Evolutionary conservation across 1,140 invertebrate genomes (phyloP).

Genomic region (Tenebrio molitor): DNA sequence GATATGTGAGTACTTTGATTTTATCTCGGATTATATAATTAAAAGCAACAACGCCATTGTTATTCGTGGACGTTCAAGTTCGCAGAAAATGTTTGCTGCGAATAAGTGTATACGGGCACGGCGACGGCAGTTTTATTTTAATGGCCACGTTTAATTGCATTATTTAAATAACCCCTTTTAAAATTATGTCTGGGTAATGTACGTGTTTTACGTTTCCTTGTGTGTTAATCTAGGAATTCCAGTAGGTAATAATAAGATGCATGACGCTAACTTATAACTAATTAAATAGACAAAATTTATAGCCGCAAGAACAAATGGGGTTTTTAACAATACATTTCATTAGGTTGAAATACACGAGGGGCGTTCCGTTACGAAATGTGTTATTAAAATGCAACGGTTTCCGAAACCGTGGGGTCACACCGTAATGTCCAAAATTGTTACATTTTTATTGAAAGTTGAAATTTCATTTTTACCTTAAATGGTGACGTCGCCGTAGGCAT

Average conservation of each 20-base stretch:
- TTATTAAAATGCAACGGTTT: too few relatives aligned
- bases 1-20: slow-evolving; percentile 48
- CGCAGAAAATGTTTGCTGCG: slow-evolving; percentile 32
- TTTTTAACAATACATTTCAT: slow-evolving; percentile 33
- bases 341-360: too few relatives aligned
- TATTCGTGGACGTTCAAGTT: slow-evolving; percentile 35
- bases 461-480: too few relatives aligned
- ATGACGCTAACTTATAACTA: slow-evolving; percentile 23
- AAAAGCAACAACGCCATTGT: slow-evolving; percentile 48
- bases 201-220: slow-evolving; percentile 31
- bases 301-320: slow-evolving; percentile 8
- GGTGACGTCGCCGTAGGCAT: too few relatives aligned
- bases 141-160: slow-evolving; percentile 35
- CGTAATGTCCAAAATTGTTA: too few relatives aligned
- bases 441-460: too few relatives aligned
- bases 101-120: slow-evolving; percentile 11
- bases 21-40: slow-evolving; percentile 50
- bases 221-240: slow-evolving; percentile 35
- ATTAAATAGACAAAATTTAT: slow-evolving; percentile 26
- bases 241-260: slow-evolving; percentile 15
- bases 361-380: too few relatives aligned
- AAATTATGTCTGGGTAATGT: slow-evolving; percentile 35
- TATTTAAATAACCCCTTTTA: slow-evolving; percentile 39
- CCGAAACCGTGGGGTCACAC: too few relatives aligned
- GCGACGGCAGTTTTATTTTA: slow-evolving; percentile 37